phyloP scores from a whole-genome alignment of 1,140 invertebrate species.

The Microvelia longipes region DNA sequence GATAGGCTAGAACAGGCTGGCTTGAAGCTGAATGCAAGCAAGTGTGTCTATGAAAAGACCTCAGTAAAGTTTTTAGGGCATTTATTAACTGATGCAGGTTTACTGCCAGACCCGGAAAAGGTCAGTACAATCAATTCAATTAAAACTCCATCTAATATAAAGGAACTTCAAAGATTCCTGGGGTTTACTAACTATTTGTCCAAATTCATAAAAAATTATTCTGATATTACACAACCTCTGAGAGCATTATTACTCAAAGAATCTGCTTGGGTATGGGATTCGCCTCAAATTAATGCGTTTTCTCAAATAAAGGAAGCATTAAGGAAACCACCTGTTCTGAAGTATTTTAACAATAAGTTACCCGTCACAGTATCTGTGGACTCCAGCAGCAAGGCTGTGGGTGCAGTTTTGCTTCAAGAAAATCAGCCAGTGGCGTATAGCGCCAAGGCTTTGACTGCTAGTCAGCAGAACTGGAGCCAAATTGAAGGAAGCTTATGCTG shows the following conservation, averaged over 20 bases:
- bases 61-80: slow-evolving; percentile 9
- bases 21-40: neutral
- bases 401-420: slow-evolving; percentile 25
- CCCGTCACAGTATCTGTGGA: slow-evolving; percentile 7
- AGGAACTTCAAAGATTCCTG: slow-evolving; percentile 19
- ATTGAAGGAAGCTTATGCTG: slow-evolving; percentile 25
- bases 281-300: neutral
- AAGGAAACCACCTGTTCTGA: slow-evolving; percentile 9
- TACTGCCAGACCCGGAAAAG: slow-evolving; percentile 7
- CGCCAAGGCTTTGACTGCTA: slow-evolving; percentile 21
- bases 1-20: neutral
- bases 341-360: slow-evolving; percentile 20
- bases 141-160: slow-evolving; percentile 15
- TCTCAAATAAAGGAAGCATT: slow-evolving; percentile 16
- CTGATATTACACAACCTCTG: neutral
- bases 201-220: neutral
- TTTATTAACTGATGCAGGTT: slow-evolving; percentile 5
- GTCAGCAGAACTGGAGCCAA: slow-evolving; percentile 3
- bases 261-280: neutral
- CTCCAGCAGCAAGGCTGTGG: slow-evolving; percentile 21
- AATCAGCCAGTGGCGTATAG: slow-evolving; percentile 25
- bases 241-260: neutral
- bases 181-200: slow-evolving; percentile 20
- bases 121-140: slow-evolving; percentile 20
- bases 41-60: neutral